phyloP scores from a whole-genome alignment of 2,888 invertebrate species.

The Bombylius discolor region DNA sequence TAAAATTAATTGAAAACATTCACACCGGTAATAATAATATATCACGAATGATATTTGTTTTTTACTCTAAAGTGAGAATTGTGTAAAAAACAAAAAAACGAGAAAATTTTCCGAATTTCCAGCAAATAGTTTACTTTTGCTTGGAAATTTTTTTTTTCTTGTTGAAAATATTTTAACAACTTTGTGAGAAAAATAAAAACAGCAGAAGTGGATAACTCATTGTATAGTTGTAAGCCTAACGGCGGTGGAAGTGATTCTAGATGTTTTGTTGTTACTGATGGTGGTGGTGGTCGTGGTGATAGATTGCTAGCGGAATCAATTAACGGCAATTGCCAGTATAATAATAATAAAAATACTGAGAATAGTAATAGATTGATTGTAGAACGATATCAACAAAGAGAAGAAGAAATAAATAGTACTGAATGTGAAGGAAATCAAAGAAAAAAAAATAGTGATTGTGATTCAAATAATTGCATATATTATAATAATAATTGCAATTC shows the following conservation, averaged over 20 bases:
- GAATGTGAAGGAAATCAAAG: not conserved
- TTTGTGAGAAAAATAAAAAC: not conserved
- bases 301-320: not conserved
- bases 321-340: not conserved
- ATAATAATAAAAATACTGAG: not conserved
- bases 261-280: not conserved
- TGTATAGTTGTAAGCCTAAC: conserved; percentile 1
- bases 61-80: too few relatives aligned
- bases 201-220: conserved; percentile 5
- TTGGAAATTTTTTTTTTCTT: too few relatives aligned
- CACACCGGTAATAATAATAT: too few relatives aligned
- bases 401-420: not conserved
- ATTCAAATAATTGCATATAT: conserved; percentile 1
- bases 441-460: not conserved
- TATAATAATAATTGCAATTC: not conserved
- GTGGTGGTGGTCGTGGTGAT: not conserved
- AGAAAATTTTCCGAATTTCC: too few relatives aligned
- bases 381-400: not conserved
- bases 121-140: too few relatives aligned
- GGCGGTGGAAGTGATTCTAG: not conserved
- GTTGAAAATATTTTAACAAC: too few relatives aligned
- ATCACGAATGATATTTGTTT: too few relatives aligned
- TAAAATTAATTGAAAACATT: too few relatives aligned
- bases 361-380: not conserved
- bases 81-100: too few relatives aligned